Evolutionary conservation across 1,140 invertebrate species (phyloP).

Genomic region (Trichonephila inaurata): DNA sequence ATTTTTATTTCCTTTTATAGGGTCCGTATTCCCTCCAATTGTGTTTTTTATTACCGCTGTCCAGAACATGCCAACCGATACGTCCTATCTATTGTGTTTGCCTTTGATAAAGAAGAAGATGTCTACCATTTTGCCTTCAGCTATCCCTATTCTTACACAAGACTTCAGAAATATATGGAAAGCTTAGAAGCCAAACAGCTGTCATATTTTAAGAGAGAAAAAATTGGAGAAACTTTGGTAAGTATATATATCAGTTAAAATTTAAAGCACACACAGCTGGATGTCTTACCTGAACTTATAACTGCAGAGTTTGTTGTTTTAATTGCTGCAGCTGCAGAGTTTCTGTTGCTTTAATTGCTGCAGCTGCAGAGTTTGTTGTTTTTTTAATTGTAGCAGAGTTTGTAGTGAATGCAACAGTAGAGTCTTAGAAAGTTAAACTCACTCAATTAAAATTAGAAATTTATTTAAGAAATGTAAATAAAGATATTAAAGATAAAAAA

Average conservation of each 20-base stretch:
- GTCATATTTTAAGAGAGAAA: slow-evolving; percentile 85
- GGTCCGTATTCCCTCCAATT: slow-evolving; percentile 90
- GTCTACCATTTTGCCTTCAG: slow-evolving; percentile 96
- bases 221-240: slow-evolving; percentile 88
- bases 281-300: too few species aligned
- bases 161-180: slow-evolving; percentile 91
- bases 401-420: too few species aligned
- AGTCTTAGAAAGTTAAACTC: too few species aligned
- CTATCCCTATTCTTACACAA: slow-evolving; percentile 96
- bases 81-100: slow-evolving; percentile 95
- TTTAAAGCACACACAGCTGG: background rate
- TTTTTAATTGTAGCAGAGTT: too few species aligned
- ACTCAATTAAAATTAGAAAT: too few species aligned
- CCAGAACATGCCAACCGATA: slow-evolving; percentile 94
- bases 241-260: slow-evolving; percentile 79
- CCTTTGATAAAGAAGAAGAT: slow-evolving; percentile 95
- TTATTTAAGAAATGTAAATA: too few species aligned
- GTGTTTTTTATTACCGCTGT: slow-evolving; percentile 97
- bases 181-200: slow-evolving; percentile 84
- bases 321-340: too few species aligned
- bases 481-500: too few species aligned
- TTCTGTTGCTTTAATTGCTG: too few species aligned
- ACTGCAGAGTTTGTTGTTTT: too few species aligned
- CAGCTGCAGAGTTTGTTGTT: too few species aligned
- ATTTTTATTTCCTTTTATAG: slow-evolving; percentile 82